Evolutionary conservation across 1,140 invertebrate genomes (phyloP).

Genomic region (Aphaenogaster floridana): DNA sequence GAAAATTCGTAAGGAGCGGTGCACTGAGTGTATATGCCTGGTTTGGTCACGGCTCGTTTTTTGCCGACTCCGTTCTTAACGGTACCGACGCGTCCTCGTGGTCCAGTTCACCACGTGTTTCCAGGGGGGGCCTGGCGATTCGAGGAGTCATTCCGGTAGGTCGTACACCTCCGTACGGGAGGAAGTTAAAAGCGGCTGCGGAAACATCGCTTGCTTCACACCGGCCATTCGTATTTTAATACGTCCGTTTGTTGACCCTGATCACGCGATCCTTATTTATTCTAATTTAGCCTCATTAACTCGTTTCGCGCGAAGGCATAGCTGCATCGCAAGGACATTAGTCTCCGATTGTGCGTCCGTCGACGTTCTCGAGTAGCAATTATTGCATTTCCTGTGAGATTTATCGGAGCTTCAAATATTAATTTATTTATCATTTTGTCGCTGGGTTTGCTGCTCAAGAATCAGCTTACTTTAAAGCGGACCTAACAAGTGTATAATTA

Average conservation of each 20-base stretch:
- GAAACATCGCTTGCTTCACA: neutral
- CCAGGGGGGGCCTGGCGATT: slow-evolving; percentile 58
- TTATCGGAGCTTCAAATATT: neutral
- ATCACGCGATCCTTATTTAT: slow-evolving; percentile 9
- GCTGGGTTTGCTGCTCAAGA: neutral
- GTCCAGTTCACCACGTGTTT: slow-evolving; percentile 80
- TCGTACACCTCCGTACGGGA: slow-evolving; percentile 61
- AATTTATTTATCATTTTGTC: neutral
- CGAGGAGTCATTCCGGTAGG: slow-evolving; percentile 61
- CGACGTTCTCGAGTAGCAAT: neutral
- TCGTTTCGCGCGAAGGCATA: neutral
- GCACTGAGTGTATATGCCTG: slow-evolving; percentile 51
- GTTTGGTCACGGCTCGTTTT: slow-evolving; percentile 75
- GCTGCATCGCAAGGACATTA: neutral
- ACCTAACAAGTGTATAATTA: neutral
- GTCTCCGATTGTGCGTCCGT: neutral
- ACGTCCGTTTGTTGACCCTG: neutral
- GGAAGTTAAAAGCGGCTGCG: slow-evolving; percentile 61
- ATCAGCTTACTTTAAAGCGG: neutral
- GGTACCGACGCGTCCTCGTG: slow-evolving; percentile 76
- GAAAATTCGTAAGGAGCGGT: slow-evolving; percentile 67
- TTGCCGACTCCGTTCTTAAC: slow-evolving; percentile 75
- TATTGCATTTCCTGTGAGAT: neutral
- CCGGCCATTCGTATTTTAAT: neutral
- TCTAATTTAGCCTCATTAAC: slow-evolving; percentile 20